Evolutionary conservation across 2,797 vertebrate species (phyloP).

Genomic region (Chaunax sp.): DNA sequence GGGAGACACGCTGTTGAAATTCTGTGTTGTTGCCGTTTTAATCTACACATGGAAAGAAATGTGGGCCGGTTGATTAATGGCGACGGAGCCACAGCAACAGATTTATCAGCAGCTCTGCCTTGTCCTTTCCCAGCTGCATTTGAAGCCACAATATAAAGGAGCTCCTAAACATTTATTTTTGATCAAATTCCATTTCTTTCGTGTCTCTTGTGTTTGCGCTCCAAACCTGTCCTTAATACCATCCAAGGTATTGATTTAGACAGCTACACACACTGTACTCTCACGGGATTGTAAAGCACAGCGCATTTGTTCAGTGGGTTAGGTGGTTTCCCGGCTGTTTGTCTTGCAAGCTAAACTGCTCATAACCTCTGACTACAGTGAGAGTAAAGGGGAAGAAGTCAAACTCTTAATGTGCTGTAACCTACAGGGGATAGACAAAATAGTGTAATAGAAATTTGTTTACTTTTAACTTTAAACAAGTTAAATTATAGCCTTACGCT

Average conservation of each 20-base stretch:
- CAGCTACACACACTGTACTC: not conserved
- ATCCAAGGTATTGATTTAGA: slow-evolving; percentile 21
- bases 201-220: slow-evolving; percentile 10
- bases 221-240: slow-evolving; percentile 5
- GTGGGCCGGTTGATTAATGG: slow-evolving; percentile 66
- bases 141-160: slow-evolving; percentile 45
- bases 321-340: slow-evolving; percentile 34
- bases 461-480: slow-evolving; percentile 21
- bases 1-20: slow-evolving; percentile 51
- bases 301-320: slow-evolving; percentile 23
- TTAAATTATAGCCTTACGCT: not conserved
- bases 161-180: slow-evolving; percentile 39
- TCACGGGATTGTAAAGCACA: not conserved
- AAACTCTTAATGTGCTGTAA: slow-evolving; percentile 11
- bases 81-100: slow-evolving; percentile 38
- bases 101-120: slow-evolving; percentile 59
- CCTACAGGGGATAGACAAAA: slow-evolving; percentile 1
- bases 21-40: slow-evolving; percentile 52
- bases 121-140: slow-evolving; percentile 21
- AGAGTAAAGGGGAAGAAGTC: slow-evolving; percentile 16
- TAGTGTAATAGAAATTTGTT: not conserved
- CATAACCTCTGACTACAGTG: slow-evolving; percentile 49
- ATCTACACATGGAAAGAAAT: slow-evolving; percentile 63
- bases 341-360: slow-evolving; percentile 39
- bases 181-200: slow-evolving; percentile 40